Percentiles rank a stretch among this genome's conserved stretches.
Conservation (phyloP, 1,140 invertebrate species). For the Habropoda laboriosa region DNA sequence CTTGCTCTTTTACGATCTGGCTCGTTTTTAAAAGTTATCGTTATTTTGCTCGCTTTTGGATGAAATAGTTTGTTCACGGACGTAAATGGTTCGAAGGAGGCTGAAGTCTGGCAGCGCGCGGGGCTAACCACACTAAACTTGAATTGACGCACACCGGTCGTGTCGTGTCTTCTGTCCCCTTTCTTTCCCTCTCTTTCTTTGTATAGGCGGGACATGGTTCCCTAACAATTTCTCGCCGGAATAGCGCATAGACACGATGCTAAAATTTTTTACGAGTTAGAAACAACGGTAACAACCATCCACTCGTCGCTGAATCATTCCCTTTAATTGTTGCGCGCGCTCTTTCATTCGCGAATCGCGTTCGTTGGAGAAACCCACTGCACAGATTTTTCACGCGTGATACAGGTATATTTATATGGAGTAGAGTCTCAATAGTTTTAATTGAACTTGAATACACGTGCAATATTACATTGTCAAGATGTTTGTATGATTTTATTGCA, state of each 20-base stretch:
- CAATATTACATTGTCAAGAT: too few species aligned
- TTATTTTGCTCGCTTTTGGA: conserved; percentile 78
- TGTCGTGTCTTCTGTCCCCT: background rate
- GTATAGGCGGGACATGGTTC: background rate
- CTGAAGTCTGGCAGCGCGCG: conserved; percentile 22
- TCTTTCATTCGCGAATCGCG: background rate
- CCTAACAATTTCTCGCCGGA: conserved; percentile 16
- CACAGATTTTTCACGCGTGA: background rate
- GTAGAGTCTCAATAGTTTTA: too few species aligned
- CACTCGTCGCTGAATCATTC: conserved; percentile 10
- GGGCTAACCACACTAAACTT: conserved; percentile 49
- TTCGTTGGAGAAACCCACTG: background rate
- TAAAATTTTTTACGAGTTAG: conserved; percentile 43
- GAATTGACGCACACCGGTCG: conserved; percentile 9
- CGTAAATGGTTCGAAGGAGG: conserved; percentile 52
- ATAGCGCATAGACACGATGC: conserved; percentile 12
- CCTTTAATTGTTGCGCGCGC: background rate
- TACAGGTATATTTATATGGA: background rate
- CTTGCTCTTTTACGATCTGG: conserved; percentile 79
- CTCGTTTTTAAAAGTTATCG: conserved; percentile 80
- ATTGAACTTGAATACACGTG: too few species aligned
- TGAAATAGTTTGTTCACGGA: conserved; percentile 71
- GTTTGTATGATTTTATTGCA: too few species aligned
- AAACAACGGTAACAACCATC: background rate
- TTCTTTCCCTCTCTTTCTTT: background rate